phyloP scores from a whole-genome alignment of 2,113 vertebrate species.

The Anarrhichthys ocellatus region DNA sequence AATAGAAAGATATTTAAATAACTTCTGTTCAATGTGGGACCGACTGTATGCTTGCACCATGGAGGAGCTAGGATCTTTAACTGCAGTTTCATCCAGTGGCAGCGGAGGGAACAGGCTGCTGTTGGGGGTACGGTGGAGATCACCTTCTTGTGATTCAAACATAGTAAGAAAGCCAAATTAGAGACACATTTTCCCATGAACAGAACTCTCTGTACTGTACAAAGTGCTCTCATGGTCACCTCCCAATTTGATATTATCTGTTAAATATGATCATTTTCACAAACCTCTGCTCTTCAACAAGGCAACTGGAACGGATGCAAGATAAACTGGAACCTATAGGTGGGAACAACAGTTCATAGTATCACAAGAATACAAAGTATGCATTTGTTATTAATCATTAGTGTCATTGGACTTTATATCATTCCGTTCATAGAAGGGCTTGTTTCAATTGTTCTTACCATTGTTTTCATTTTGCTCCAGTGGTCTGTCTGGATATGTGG shows the following conservation, averaged over 20 bases:
- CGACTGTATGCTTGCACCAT: conserved; percentile 19
- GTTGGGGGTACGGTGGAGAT: background rate
- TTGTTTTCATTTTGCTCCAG: conserved; percentile 80
- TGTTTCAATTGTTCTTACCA: conserved; percentile 35
- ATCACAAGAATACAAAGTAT: conserved; percentile 1
- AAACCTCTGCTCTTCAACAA: conserved; percentile 64
- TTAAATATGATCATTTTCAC: conserved; percentile 20
- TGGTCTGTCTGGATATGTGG: conserved; percentile 73
- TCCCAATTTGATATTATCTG: background rate
- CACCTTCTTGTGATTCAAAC: conserved; percentile 20
- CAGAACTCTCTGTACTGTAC: background rate
- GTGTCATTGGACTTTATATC: background rate
- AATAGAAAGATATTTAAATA: background rate
- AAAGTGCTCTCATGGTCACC: background rate
- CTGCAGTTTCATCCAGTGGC: conserved; percentile 3
- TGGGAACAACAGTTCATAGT: conserved; percentile 19
- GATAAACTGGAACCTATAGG: conserved; percentile 56
- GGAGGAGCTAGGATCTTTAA: background rate
- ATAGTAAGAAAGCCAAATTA: conserved; percentile 12
- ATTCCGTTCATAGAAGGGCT: background rate
- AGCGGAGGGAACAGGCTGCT: conserved; percentile 44
- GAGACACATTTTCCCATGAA: background rate
- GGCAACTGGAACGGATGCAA: conserved; percentile 44
- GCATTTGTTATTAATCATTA: background rate
- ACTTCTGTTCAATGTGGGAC: background rate